Evolutionary conservation across 1,140 invertebrate genomes (phyloP).

Genomic region (Drosophila elegans): DNA sequence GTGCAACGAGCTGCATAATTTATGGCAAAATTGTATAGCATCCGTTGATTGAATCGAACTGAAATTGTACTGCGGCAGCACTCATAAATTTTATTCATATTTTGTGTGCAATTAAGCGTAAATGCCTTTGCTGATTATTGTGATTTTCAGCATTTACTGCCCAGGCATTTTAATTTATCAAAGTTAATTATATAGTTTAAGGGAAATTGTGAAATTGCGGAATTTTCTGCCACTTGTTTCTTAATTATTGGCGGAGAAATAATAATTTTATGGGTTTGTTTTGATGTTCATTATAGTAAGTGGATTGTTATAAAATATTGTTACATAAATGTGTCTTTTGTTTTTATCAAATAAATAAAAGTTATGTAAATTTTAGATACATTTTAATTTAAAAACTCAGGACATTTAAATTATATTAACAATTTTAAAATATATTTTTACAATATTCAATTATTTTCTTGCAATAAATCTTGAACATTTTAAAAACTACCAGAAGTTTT

Average conservation of each 20-base stretch:
- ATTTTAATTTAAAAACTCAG: too few species aligned
- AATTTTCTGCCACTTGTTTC: constrained; percentile 1
- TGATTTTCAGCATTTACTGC: constrained; percentile 19
- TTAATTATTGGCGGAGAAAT: neutral
- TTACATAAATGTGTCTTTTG: too few species aligned
- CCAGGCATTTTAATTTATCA: constrained; percentile 7
- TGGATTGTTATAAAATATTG: too few species aligned
- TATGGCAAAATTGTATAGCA: constrained; percentile 71
- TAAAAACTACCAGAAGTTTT: too few species aligned
- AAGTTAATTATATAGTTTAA: constrained; percentile 1
- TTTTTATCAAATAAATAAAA: too few species aligned
- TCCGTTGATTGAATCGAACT: constrained; percentile 61
- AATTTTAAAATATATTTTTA: too few species aligned
- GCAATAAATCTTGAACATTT: too few species aligned
- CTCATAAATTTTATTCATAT: constrained; percentile 44
- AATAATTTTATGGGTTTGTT: too few species aligned
- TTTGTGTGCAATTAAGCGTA: constrained; percentile 46
- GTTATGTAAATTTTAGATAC: too few species aligned
- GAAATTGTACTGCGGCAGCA: constrained; percentile 26
- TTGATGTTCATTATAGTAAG: too few species aligned
- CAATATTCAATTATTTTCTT: neutral
- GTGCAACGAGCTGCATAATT: constrained; percentile 73
- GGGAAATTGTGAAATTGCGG: neutral
- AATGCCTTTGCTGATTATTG: constrained; percentile 37
- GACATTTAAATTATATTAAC: too few species aligned